These are phyloP conservation scores for Pipistrellus kuhlii DNA, from an alignment of 2,797 vertebrate genomes.

Conservation along the genomic window DNA sequence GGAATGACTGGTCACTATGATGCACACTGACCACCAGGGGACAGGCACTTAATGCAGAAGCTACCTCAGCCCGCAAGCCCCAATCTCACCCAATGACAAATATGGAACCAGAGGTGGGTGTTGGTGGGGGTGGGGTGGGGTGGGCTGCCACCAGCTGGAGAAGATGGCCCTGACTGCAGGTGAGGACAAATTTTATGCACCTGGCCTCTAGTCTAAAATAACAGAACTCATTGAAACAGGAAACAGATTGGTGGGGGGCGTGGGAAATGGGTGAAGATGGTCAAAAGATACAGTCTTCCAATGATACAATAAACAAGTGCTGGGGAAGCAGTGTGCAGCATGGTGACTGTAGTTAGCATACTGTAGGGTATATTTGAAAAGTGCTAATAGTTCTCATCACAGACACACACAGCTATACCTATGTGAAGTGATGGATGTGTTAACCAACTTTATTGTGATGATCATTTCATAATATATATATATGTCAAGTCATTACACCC, in stretches of 20 bases:
- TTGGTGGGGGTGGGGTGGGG: too few species aligned
- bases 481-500: not conserved
- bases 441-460: not conserved
- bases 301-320: too few species aligned
- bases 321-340: not conserved
- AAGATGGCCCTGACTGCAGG: too few species aligned
- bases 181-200: too few species aligned
- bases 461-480: not conserved
- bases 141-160: fast-evolving
- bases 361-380: not conserved
- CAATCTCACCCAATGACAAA: too few species aligned
- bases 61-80: too few species aligned
- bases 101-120: too few species aligned
- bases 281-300: not conserved
- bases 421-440: not conserved
- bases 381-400: not conserved
- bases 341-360: not conserved
- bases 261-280: not conserved
- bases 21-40: too few species aligned
- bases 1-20: too few species aligned
- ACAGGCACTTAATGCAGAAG: too few species aligned
- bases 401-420: not conserved
- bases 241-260: not conserved
- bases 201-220: not conserved
- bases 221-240: not conserved